Conservation (phyloP, 2,797 vertebrate genomes). For the Sylvilagus floridanus region DNA sequence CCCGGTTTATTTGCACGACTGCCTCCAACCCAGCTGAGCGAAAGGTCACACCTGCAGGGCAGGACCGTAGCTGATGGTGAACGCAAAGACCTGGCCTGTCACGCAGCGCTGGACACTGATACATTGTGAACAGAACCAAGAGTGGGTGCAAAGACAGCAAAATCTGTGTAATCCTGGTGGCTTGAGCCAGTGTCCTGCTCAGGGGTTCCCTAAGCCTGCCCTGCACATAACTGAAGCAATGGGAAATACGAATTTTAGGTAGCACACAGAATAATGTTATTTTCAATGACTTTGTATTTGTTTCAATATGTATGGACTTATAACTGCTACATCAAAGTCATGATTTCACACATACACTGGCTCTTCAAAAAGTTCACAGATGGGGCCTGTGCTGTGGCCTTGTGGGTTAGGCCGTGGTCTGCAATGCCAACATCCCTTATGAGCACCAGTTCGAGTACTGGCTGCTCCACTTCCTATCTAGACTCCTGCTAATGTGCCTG, state of each 20-base stretch:
- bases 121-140: slow-evolving; percentile 33
- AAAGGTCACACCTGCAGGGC: slow-evolving; percentile 52
- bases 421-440: too few species aligned
- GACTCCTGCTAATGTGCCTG: too few species aligned
- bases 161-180: neutral
- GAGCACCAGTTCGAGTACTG: too few species aligned
- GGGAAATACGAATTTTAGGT: neutral
- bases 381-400: too few species aligned
- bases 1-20: neutral
- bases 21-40: neutral
- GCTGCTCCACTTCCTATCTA: too few species aligned
- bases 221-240: neutral
- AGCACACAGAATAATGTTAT: neutral
- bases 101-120: slow-evolving; percentile 31
- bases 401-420: too few species aligned
- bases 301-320: slow-evolving; percentile 4
- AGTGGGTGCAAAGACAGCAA: neutral
- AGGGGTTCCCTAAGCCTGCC: neutral
- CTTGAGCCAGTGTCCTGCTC: neutral
- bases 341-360: neutral
- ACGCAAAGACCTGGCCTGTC: neutral
- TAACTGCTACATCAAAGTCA: neutral
- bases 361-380: too few species aligned
- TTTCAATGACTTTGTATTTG: neutral
- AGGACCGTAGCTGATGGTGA: neutral